Percentiles rank a stretch among this genome's conserved stretches.
phyloP scores from a whole-genome alignment of 2,888 invertebrate genomes.

The Mythimna pallens region DNA sequence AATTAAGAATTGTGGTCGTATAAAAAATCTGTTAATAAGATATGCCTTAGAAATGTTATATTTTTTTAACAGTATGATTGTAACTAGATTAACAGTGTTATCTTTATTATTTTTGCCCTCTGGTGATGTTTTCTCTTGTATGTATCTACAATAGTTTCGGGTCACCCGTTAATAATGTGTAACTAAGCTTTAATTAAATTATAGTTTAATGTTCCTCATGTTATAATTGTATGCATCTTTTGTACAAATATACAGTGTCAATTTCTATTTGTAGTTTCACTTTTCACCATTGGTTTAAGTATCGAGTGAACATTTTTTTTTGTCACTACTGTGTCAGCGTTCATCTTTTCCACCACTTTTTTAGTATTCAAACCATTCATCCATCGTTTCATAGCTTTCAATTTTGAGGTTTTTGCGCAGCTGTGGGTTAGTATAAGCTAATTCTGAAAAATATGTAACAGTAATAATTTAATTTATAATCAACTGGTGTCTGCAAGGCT shows the following conservation, averaged over 20 bases:
- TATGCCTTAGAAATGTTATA: not conserved
- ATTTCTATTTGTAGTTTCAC: not conserved
- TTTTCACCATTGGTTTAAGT: not conserved
- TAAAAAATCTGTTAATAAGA: not conserved
- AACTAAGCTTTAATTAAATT: not conserved
- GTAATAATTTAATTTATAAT: too few species aligned
- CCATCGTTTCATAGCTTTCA: too few species aligned
- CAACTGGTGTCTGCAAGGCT: too few species aligned
- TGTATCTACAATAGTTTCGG: not conserved
- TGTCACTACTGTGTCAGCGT: not conserved
- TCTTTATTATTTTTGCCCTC: too few species aligned
- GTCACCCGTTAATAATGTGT: not conserved
- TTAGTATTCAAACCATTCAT: too few species aligned
- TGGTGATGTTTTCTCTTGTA: too few species aligned
- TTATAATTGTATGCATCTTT: not conserved
- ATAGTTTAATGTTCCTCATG: not conserved
- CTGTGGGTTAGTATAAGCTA: too few species aligned
- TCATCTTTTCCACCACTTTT: not conserved
- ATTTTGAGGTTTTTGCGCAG: too few species aligned
- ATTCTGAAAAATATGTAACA: too few species aligned
- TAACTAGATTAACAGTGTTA: not conserved
- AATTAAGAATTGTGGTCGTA: not conserved
- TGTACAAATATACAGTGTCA: constrained; percentile 7
- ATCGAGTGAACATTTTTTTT: too few species aligned
- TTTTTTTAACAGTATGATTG: not conserved